These are phyloP conservation scores for Eilema depressum DNA, from an alignment of 2,888 invertebrate species.

Conservation along the genomic window DNA sequence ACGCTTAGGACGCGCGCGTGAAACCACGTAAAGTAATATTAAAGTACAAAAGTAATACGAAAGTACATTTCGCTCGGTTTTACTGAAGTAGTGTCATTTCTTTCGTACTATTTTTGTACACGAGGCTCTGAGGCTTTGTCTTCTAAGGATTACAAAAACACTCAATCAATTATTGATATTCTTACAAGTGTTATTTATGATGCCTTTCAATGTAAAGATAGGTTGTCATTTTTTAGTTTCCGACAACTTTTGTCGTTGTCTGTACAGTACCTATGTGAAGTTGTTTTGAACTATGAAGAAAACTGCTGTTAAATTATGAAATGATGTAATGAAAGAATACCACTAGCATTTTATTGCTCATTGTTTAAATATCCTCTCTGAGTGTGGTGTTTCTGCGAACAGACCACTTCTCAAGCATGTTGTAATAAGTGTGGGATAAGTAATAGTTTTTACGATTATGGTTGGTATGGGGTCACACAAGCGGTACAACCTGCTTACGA, in stretches of 20 bases:
- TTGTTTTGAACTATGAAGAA: too few relatives aligned
- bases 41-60: too few relatives aligned
- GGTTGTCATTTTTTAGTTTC: background rate
- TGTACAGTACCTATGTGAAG: background rate
- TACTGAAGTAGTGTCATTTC: too few relatives aligned
- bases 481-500: background rate
- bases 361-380: constrained; percentile 15
- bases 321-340: constrained; percentile 16
- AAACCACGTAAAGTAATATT: too few relatives aligned
- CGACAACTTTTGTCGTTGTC: background rate
- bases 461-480: background rate
- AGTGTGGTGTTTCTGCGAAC: background rate
- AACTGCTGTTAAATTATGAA: background rate
- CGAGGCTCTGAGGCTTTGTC: too few relatives aligned
- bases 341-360: constrained; percentile 17
- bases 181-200: background rate
- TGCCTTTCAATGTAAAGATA: background rate
- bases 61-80: too few relatives aligned
- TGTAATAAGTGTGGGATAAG: constrained; percentile 11
- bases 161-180: too few relatives aligned
- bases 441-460: background rate
- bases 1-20: too few relatives aligned
- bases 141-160: too few relatives aligned
- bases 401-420: constrained; percentile 14
- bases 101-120: too few relatives aligned